Evolutionary conservation across 1,140 invertebrate genomes (phyloP).

Genomic region (Anoplophora glabripennis): DNA sequence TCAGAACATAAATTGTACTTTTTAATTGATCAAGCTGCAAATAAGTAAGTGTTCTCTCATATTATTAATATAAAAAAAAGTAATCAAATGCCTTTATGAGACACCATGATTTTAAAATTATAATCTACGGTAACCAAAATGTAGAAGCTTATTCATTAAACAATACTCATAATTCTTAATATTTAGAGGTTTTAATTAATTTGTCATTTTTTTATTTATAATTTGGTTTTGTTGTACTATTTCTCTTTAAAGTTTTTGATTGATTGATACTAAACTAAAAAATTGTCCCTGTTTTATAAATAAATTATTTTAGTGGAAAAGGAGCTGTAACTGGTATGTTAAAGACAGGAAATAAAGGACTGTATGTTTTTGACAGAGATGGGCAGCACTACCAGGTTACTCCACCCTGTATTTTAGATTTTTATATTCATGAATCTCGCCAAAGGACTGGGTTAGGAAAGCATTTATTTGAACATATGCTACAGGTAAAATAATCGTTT

Average conservation of each 20-base stretch:
- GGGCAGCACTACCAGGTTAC: conserved; percentile 68
- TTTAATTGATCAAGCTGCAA: conserved; percentile 57
- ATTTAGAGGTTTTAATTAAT: too few relatives aligned
- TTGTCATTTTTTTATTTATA: too few relatives aligned
- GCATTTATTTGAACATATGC: conserved; percentile 75
- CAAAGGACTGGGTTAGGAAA: conserved; percentile 78
- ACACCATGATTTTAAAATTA: too few relatives aligned
- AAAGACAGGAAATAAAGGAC: conserved; percentile 79
- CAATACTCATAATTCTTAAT: too few relatives aligned
- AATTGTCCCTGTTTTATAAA: too few relatives aligned
- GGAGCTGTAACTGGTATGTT: conserved; percentile 74
- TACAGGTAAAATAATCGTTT: conserved; percentile 54
- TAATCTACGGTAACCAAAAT: too few relatives aligned
- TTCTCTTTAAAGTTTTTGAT: too few relatives aligned
- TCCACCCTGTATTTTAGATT: conserved; percentile 80
- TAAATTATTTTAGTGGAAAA: conserved; percentile 55
- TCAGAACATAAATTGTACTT: conserved; percentile 68
- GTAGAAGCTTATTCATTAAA: too few relatives aligned
- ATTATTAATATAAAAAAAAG: neutral
- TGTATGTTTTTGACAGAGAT: conserved; percentile 76
- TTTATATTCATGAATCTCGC: conserved; percentile 77
- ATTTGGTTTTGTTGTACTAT: too few relatives aligned
- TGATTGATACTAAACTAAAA: too few relatives aligned
- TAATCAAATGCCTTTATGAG: neutral
- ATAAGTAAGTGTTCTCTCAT: conserved; percentile 33